These are phyloP conservation scores for Apteryx owenii DNA, from an alignment of 2,113 vertebrate species.

Conservation along the genomic window DNA sequence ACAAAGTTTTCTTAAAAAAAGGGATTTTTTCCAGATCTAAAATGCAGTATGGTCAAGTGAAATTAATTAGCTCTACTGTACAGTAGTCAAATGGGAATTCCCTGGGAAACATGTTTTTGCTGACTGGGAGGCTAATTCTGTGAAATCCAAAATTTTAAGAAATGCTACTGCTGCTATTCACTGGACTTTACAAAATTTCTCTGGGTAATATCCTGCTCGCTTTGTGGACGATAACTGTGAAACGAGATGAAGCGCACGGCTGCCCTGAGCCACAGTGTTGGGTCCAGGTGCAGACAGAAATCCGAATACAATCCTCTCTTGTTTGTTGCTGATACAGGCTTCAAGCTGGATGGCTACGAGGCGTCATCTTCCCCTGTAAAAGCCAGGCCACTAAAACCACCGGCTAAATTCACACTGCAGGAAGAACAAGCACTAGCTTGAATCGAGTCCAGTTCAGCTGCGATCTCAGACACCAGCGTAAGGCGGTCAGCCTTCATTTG, in stretches of 20 bases:
- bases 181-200: background rate
- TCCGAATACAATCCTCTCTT: background rate
- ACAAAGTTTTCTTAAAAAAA: background rate
- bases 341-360: background rate
- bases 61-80: background rate
- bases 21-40: background rate
- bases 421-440: background rate
- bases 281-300: background rate
- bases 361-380: background rate
- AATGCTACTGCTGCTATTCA: background rate
- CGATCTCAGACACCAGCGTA: background rate
- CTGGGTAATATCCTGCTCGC: background rate
- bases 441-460: fast-evolving
- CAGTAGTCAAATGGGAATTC: background rate
- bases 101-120: background rate
- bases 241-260: background rate
- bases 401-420: background rate
- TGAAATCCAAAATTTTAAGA: background rate
- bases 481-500: background rate
- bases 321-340: background rate
- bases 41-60: background rate
- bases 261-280: background rate
- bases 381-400: background rate
- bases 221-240: background rate
- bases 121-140: background rate